Evolutionary conservation across 1,140 invertebrate genomes (phyloP).

Genomic region (Listronotus bonariensis): DNA sequence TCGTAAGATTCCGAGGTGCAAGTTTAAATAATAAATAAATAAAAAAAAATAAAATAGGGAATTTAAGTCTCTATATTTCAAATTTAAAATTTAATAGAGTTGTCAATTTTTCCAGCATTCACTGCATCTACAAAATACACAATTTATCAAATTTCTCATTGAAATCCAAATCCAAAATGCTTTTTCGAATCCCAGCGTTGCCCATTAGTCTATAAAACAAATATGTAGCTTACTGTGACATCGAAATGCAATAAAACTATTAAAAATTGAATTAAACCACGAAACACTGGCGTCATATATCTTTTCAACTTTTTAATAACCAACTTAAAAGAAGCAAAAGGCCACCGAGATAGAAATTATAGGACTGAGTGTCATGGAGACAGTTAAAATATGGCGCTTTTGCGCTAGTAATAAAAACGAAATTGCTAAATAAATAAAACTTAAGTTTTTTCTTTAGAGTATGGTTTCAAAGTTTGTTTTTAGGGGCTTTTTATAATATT

Average conservation of each 20-base stretch:
- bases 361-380: slow-evolving; percentile 11
- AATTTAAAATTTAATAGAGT: too few species aligned
- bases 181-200: neutral
- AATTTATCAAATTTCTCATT: neutral
- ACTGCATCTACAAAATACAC: neutral
- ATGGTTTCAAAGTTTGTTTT: neutral
- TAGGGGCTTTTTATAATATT: too few species aligned
- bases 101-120: neutral
- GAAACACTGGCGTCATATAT: slow-evolving; percentile 4
- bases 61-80: too few species aligned
- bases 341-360: slow-evolving; percentile 18
- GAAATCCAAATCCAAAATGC: neutral
- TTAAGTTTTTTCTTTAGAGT: neutral
- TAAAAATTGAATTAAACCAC: slow-evolving; percentile 14
- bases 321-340: slow-evolving; percentile 21
- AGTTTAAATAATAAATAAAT: too few species aligned
- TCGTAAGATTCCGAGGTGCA: too few species aligned
- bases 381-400: slow-evolving; percentile 19
- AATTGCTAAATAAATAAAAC: slow-evolving; percentile 28
- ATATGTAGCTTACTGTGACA: slow-evolving; percentile 1
- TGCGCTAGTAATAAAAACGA: slow-evolving; percentile 20
- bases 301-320: slow-evolving; percentile 21
- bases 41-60: too few species aligned
- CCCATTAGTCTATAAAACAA: slow-evolving; percentile 12
- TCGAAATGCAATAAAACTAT: slow-evolving; percentile 17